Conservation (phyloP, 2,797 vertebrate genomes). For the Labroides dimidiatus region DNA sequence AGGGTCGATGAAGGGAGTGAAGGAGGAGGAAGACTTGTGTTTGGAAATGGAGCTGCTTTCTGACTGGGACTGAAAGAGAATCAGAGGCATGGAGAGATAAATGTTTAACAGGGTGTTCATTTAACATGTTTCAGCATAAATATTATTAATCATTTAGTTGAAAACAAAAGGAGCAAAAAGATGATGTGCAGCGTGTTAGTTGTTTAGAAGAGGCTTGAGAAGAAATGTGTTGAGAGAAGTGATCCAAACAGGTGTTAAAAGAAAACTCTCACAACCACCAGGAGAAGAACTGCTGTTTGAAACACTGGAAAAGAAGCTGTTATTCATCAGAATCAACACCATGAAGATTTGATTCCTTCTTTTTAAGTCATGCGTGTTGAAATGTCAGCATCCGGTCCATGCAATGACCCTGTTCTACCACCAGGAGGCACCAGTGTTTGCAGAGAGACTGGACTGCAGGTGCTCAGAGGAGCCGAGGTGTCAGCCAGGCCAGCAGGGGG, state of each 20-base stretch:
- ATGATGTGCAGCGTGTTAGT: constrained; percentile 45
- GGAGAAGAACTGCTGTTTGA: constrained; percentile 27
- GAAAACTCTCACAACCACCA: too few species aligned
- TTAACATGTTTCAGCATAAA: neutral
- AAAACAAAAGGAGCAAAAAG: neutral
- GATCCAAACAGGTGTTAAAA: constrained; percentile 36
- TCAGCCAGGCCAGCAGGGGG: constrained; percentile 58
- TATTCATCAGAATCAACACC: neutral
- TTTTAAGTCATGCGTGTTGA: neutral
- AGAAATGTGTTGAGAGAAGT: neutral
- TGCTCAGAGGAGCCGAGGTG: constrained; percentile 38
- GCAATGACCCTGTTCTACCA: constrained; percentile 47
- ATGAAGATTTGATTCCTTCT: constrained; percentile 1
- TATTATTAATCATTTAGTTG: too few species aligned
- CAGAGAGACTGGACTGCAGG: constrained; percentile 18
- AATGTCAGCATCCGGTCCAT: too few species aligned
- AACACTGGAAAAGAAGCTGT: neutral
- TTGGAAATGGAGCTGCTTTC: constrained; percentile 97
- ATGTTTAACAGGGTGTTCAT: too few species aligned
- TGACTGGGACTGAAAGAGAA: constrained; percentile 89
- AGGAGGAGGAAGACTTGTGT: constrained; percentile 98
- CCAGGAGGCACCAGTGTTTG: constrained; percentile 65
- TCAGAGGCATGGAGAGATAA: neutral
- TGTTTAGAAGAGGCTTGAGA: constrained; percentile 18
- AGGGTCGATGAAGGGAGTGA: constrained; percentile 97